These are phyloP conservation scores for Bombus confusus DNA, from an alignment of 1,140 invertebrate genomes.

Conservation along the genomic window DNA sequence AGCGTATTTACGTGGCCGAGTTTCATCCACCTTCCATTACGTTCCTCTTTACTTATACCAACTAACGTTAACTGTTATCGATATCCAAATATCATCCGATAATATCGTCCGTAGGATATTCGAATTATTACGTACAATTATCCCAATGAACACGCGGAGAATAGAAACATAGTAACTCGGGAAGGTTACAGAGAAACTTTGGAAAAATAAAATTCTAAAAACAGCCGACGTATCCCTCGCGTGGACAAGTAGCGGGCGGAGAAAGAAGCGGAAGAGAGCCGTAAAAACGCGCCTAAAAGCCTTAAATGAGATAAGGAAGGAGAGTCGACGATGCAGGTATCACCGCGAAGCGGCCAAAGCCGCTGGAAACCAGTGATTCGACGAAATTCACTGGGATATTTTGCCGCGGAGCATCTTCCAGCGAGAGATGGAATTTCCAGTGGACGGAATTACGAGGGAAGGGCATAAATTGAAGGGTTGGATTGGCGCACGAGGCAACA, in stretches of 20 bases:
- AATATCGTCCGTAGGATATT: no score
- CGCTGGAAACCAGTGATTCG: neutral
- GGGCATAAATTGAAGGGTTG: conserved; percentile 13
- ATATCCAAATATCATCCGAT: no score
- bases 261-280: neutral
- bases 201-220: no score
- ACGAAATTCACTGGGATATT: neutral
- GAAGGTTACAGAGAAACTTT: neutral
- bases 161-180: no score
- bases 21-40: no score
- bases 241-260: neutral
- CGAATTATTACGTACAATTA: no score
- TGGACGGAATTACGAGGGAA: neutral
- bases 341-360: neutral
- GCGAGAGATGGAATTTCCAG: neutral
- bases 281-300: neutral
- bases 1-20: no score
- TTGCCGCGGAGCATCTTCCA: neutral
- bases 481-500: neutral
- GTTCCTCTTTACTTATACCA: no score
- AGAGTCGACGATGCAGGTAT: neutral
- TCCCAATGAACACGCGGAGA: neutral
- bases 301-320: neutral
- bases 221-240: neutral
- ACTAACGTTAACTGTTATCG: no score